Conservation (phyloP, 2,888 invertebrate species). For the Drosophila borborema region DNA sequence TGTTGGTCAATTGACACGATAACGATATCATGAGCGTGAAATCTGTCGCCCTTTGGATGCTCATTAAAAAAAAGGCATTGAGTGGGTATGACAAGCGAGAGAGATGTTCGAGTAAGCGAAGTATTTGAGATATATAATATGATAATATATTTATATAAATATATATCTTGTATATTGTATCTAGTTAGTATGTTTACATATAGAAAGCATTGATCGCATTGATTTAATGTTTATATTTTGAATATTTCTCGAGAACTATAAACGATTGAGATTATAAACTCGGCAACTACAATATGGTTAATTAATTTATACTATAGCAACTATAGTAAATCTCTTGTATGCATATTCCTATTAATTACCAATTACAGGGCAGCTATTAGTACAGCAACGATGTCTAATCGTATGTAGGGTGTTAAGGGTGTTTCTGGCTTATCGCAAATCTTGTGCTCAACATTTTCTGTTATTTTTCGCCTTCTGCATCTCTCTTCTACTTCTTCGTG, state of each 20-base stretch:
- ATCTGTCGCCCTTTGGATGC: constrained; percentile 53
- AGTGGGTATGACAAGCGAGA: background rate
- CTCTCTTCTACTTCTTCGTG: constrained; percentile 14
- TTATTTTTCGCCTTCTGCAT: background rate
- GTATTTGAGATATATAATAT: no score
- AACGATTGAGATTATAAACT: background rate
- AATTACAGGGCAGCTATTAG: constrained; percentile 1
- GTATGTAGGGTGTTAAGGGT: constrained; percentile 3
- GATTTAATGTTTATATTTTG: background rate
- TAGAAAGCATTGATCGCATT: no score
- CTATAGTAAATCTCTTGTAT: no score
- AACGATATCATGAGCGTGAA: constrained; percentile 70
- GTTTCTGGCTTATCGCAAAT: constrained; percentile 42
- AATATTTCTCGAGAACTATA: background rate
- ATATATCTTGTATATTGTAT: no score
- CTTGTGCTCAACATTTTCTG: background rate
- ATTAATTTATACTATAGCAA: no score
- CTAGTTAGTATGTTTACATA: no score
- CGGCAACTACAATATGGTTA: no score
- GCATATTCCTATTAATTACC: no score
- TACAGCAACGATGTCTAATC: no score
- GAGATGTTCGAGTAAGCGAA: background rate
- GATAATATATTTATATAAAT: no score
- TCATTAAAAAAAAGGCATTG: background rate
- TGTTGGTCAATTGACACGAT: background rate